A percentile compares a stretch with the other conserved stretches of the same genome.
phyloP scores from a whole-genome alignment of 2,113 vertebrate species.

The Eretmochelys imbricata region DNA sequence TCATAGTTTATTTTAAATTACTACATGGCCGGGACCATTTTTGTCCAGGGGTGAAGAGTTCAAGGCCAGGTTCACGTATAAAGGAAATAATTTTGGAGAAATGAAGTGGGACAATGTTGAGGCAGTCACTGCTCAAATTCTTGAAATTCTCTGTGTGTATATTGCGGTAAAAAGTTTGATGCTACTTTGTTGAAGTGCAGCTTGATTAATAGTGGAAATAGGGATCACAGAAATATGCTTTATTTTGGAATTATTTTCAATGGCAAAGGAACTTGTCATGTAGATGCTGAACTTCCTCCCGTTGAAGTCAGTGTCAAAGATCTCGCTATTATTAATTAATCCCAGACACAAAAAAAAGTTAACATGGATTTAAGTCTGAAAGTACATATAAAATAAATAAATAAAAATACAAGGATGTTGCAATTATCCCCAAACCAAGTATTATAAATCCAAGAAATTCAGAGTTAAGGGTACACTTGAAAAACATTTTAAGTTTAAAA shows the following conservation, averaged over 20 bases:
- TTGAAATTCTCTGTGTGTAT: not conserved
- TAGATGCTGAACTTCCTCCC: not conserved
- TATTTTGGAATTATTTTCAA: not conserved
- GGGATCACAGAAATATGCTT: not conserved
- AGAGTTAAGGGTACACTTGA: not conserved
- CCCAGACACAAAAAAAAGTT: not conserved
- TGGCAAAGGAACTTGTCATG: not conserved
- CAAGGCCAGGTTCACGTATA: not conserved
- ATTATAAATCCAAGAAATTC: not conserved
- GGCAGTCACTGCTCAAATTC: not conserved
- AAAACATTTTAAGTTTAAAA: not conserved
- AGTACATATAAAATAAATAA: not conserved
- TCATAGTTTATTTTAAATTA: not conserved
- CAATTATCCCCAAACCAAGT: not conserved
- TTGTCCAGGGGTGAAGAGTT: not conserved
- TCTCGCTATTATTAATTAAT: not conserved
- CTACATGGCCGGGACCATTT: not conserved
- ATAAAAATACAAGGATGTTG: not conserved
- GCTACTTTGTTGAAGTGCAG: not conserved
- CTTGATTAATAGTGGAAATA: not conserved
- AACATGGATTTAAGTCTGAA: not conserved
- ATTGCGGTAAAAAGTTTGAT: not conserved
- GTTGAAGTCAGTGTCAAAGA: not conserved
- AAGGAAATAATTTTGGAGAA: not conserved
- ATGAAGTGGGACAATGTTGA: not conserved